These are phyloP conservation scores for Glaucomys volans DNA, from an alignment of 2,113 vertebrate genomes.

Conservation along the genomic window DNA sequence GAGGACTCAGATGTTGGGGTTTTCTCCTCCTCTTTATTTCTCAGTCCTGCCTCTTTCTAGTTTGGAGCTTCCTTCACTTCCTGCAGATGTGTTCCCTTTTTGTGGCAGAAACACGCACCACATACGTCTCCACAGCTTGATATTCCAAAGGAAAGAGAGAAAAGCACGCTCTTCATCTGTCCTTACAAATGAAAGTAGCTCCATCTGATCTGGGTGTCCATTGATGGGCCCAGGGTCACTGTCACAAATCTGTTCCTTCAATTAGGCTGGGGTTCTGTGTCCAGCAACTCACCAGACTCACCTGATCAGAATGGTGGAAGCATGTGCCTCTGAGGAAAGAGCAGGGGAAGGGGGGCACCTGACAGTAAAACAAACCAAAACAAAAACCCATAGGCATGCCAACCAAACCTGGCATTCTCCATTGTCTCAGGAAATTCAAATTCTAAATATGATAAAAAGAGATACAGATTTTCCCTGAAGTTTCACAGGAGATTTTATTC, in stretches of 20 bases:
- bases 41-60: neutral
- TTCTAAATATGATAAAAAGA: neutral
- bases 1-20: neutral
- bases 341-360: neutral
- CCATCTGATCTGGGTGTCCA: neutral
- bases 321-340: neutral
- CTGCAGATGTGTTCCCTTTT: neutral
- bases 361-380: neutral
- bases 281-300: neutral
- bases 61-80: neutral
- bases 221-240: neutral
- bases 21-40: neutral
- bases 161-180: neutral
- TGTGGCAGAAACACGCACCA: neutral
- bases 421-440: neutral
- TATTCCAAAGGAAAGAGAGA: neutral
- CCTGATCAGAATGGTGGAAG: neutral
- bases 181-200: neutral
- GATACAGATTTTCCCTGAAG: neutral
- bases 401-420: neutral
- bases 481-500: constrained; percentile 34
- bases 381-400: neutral
- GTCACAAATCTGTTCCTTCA: neutral
- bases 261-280: neutral
- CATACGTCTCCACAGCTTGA: fast-evolving